Evolutionary conservation across 2,888 invertebrate genomes (phyloP).

Genomic region (Rhopalosiphum nymphaeae): DNA sequence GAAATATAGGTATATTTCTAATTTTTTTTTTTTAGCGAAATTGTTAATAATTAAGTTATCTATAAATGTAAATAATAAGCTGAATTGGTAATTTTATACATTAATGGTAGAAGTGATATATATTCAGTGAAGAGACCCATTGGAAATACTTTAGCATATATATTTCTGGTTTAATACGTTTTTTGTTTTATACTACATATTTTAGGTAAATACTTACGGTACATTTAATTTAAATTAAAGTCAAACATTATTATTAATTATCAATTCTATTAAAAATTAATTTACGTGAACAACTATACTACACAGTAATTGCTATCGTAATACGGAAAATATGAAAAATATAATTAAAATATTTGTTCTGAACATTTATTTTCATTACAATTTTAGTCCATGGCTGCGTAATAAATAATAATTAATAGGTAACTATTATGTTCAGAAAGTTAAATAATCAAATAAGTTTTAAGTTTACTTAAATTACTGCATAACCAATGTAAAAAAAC

Average conservation of each 20-base stretch:
- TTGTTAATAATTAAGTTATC: background rate
- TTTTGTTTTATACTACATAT: background rate
- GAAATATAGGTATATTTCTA: background rate
- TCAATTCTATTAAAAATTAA: background rate
- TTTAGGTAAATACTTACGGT: background rate
- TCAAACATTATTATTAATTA: background rate
- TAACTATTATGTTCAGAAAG: background rate
- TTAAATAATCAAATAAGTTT: background rate
- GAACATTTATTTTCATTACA: background rate
- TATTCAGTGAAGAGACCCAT: background rate
- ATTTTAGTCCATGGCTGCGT: background rate
- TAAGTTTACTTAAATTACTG: background rate
- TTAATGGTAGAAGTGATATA: background rate
- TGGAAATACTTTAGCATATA: background rate
- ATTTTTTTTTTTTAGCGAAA: background rate
- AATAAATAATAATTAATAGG: background rate
- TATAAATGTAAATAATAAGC: background rate
- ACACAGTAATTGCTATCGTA: background rate
- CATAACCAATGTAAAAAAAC: background rate
- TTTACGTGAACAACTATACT: background rate
- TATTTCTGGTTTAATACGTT: background rate
- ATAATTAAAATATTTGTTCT: background rate
- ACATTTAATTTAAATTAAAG: background rate
- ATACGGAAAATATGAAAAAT: too few relatives aligned
- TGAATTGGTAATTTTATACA: background rate